Percentiles rank a stretch among this genome's conserved stretches.
phyloP scores from a whole-genome alignment of 1,140 invertebrate species.

The Nylanderia fulva region DNA sequence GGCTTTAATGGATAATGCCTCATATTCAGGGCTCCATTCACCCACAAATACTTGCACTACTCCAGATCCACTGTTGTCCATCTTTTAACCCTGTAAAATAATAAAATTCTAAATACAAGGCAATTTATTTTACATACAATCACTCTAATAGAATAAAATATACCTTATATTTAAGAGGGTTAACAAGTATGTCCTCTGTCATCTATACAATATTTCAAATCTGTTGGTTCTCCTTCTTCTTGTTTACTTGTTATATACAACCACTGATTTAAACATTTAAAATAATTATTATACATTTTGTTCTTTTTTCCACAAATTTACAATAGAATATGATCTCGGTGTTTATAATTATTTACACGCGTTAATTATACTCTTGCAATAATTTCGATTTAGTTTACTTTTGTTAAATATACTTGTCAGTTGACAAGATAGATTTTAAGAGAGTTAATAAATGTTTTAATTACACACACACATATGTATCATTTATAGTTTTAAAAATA shows the following conservation, averaged over 20 bases:
- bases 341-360: constrained; percentile 67
- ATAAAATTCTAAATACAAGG: neutral
- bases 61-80: constrained; percentile 83
- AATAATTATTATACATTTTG: constrained; percentile 80
- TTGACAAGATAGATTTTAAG: constrained; percentile 41
- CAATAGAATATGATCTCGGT: constrained; percentile 47
- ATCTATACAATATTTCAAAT: constrained; percentile 80
- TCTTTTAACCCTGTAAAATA: constrained; percentile 82
- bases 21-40: constrained; percentile 94
- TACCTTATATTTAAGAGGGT: constrained; percentile 82
- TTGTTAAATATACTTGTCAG: constrained; percentile 63
- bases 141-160: neutral
- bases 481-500: constrained; percentile 50
- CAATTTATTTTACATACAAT: neutral
- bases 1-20: constrained; percentile 96
- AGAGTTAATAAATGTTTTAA: constrained; percentile 63
- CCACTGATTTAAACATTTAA: constrained; percentile 76
- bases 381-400: constrained; percentile 40
- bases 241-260: constrained; percentile 73
- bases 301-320: constrained; percentile 63
- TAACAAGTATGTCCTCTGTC: constrained; percentile 83
- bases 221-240: constrained; percentile 68
- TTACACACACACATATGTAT: constrained; percentile 45
- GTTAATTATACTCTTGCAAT: constrained; percentile 27
- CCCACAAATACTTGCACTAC: constrained; percentile 95